Percentiles rank a stretch among this genome's conserved stretches.
These are phyloP conservation scores for Zosterops borbonicus DNA, from an alignment of 2,113 vertebrate species.

Conservation along the genomic window DNA sequence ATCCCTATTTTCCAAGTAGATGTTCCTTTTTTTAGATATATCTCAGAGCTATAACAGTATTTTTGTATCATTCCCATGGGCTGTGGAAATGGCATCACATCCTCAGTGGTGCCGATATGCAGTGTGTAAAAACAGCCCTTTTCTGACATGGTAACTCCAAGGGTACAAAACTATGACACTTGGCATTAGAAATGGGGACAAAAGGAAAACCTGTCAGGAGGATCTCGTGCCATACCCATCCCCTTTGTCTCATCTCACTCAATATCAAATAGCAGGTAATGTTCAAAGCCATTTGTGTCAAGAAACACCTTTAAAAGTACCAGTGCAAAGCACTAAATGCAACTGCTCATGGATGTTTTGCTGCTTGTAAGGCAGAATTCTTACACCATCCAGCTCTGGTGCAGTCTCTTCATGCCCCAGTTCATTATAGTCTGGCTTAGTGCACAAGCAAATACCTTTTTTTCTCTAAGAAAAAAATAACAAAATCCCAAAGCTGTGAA, in stretches of 20 bases:
- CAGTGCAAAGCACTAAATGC: background rate
- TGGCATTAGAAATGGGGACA: background rate
- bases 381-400: background rate
- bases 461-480: background rate
- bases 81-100: background rate
- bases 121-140: background rate
- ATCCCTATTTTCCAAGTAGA: background rate
- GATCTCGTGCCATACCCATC: background rate
- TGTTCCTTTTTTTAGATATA: background rate
- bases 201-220: background rate
- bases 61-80: constrained; percentile 1
- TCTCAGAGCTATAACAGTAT: background rate
- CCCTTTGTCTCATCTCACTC: background rate
- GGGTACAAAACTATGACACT: background rate
- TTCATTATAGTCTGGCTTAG: background rate
- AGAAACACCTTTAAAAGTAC: background rate
- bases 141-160: background rate
- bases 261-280: background rate
- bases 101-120: background rate
- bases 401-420: background rate
- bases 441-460: background rate
- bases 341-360: fast-evolving
- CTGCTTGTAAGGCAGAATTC: background rate
- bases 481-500: background rate
- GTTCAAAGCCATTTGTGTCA: background rate